Conservation (phyloP, 53 echinoderm and acorn worm species). For the Echinarachnius parma region DNA sequence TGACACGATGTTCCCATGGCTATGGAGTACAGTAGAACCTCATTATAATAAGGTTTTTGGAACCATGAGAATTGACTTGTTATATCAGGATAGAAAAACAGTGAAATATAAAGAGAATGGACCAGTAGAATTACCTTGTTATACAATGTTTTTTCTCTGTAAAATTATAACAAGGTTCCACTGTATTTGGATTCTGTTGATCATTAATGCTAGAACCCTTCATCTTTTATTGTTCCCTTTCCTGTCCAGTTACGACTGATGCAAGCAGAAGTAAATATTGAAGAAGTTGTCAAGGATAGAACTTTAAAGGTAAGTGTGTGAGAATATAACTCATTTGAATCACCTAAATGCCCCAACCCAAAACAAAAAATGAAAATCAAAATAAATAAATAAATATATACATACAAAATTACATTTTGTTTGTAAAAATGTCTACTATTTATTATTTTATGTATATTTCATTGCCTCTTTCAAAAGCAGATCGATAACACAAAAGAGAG, state of each 20-base stretch:
- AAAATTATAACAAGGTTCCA: too few relatives aligned
- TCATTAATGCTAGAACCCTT: background rate
- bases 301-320: conserved; percentile 66
- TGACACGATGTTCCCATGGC: too few relatives aligned
- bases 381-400: background rate
- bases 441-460: too few relatives aligned
- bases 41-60: too few relatives aligned
- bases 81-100: background rate
- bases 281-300: conserved; percentile 95
- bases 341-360: background rate
- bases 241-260: conserved; percentile 71
- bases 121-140: background rate
- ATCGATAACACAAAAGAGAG: too few relatives aligned
- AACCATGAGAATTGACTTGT: too few relatives aligned
- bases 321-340: background rate
- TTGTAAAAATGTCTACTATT: too few relatives aligned
- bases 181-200: too few relatives aligned
- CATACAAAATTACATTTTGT: too few relatives aligned
- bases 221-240: background rate
- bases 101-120: background rate
- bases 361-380: background rate
- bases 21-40: too few relatives aligned
- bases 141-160: too few relatives aligned
- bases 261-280: conserved; percentile 90
- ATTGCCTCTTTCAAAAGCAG: too few relatives aligned